These are phyloP conservation scores for Latrodectus elegans DNA, from an alignment of 2,888 invertebrate species.

Conservation along the genomic window DNA sequence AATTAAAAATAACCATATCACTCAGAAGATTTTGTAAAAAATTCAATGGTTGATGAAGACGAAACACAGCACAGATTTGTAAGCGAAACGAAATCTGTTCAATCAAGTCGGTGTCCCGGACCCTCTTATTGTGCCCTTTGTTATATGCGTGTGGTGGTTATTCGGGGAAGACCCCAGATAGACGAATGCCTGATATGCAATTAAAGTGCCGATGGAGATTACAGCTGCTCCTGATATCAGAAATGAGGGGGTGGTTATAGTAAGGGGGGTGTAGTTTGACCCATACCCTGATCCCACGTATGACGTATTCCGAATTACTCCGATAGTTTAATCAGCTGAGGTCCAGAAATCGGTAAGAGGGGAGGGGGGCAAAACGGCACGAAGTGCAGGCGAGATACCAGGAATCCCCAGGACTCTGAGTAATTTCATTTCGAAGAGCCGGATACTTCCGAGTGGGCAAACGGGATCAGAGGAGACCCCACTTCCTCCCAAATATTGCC, in stretches of 20 bases:
- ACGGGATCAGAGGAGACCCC: constrained; percentile 24
- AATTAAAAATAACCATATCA: too few species aligned
- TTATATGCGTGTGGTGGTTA: background rate
- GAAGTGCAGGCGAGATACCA: constrained; percentile 30
- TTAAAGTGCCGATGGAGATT: constrained; percentile 62
- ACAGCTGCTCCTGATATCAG: constrained; percentile 51
- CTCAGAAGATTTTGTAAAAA: too few species aligned
- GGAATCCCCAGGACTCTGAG: constrained; percentile 54
- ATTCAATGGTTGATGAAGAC: too few species aligned
- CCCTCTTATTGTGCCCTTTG: background rate
- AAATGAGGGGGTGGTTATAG: background rate
- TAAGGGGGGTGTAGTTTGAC: constrained; percentile 3
- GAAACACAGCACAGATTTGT: too few species aligned
- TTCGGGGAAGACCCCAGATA: background rate
- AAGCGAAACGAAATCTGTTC: too few species aligned
- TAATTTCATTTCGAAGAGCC: constrained; percentile 58
- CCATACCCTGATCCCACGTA: constrained; percentile 20
- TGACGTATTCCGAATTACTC: constrained; percentile 55
- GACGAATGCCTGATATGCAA: constrained; percentile 44
- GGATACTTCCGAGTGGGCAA: constrained; percentile 50
- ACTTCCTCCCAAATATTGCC: constrained; percentile 3
- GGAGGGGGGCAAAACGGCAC: background rate
- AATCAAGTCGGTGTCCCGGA: too few species aligned
- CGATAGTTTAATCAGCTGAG: constrained; percentile 60
- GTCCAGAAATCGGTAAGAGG: constrained; percentile 21